phyloP scores from a whole-genome alignment of 2,888 invertebrate genomes.

The Ephialtes manifestator region DNA sequence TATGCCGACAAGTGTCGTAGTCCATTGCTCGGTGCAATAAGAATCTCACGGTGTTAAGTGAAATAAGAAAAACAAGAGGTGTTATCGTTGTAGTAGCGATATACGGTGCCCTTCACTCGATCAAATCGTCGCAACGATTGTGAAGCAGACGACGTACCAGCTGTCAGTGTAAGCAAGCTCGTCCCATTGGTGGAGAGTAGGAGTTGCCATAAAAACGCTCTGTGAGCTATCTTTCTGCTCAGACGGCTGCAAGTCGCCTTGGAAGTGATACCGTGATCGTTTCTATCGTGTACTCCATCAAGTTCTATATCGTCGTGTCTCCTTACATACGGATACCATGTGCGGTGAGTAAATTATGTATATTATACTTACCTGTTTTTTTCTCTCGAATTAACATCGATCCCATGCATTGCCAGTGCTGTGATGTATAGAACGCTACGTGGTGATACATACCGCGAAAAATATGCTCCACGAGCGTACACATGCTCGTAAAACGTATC shows the following conservation, averaged over 20 bases:
- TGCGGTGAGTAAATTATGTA: slow-evolving; percentile 57
- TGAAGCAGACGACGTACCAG: slow-evolving; percentile 37
- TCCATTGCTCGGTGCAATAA: slow-evolving; percentile 42
- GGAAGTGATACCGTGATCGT: slow-evolving; percentile 54
- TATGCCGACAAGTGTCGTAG: slow-evolving; percentile 59
- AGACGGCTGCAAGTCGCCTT: slow-evolving; percentile 71
- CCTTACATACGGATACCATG: slow-evolving; percentile 58
- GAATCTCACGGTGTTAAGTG: slow-evolving; percentile 19
- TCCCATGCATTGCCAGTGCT: background rate
- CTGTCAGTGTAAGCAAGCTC: slow-evolving; percentile 42
- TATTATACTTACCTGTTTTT: background rate
- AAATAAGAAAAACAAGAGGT: background rate
- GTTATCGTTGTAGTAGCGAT: background rate
- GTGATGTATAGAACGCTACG: background rate
- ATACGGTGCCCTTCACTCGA: background rate
- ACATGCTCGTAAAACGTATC: background rate
- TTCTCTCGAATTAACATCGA: background rate
- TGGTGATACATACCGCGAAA: background rate
- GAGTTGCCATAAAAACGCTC: slow-evolving; percentile 73
- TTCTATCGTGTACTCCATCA: background rate
- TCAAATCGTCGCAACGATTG: background rate
- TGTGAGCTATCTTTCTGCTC: slow-evolving; percentile 65
- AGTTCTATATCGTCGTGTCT: background rate
- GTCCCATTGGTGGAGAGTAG: slow-evolving; percentile 49
- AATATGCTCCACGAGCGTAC: background rate